A percentile compares a stretch with the other conserved stretches of the same genome.
Evolutionary conservation across 2,113 vertebrate species (phyloP).

Genomic region (Perognathus longimembris): DNA sequence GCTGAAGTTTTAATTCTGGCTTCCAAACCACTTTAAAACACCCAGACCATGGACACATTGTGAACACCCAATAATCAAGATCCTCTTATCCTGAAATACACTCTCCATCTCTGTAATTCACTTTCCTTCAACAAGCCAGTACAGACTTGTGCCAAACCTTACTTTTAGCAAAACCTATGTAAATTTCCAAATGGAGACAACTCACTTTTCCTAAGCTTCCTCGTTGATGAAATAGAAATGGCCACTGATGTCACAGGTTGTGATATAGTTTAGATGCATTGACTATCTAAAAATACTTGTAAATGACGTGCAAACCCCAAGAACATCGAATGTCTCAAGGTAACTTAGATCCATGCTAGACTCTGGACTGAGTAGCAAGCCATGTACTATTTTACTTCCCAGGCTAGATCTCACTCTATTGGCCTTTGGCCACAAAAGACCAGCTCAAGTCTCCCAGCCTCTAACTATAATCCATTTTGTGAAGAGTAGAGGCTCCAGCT

Average conservation of each 20-base stretch:
- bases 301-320: not conserved
- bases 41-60: accelerated
- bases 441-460: not conserved
- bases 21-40: not conserved
- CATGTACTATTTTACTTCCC: not conserved
- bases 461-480: not conserved
- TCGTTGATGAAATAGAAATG: constrained; percentile 41
- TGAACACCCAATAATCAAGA: not conserved
- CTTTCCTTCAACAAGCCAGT: not conserved
- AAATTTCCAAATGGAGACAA: constrained; percentile 6
- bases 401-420: not conserved
- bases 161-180: not conserved
- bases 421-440: not conserved
- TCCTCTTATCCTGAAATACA: not conserved
- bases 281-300: not conserved
- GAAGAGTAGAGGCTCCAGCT: not conserved
- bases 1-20: constrained; percentile 3
- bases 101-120: not conserved
- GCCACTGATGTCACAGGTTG: not conserved
- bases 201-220: not conserved
- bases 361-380: not conserved
- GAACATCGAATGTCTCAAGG: not conserved
- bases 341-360: not conserved
- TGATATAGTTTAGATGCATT: not conserved
- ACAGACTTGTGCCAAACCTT: not conserved